phyloP scores from a whole-genome alignment of 2,113 vertebrate species.

The Tiliqua scincoides region DNA sequence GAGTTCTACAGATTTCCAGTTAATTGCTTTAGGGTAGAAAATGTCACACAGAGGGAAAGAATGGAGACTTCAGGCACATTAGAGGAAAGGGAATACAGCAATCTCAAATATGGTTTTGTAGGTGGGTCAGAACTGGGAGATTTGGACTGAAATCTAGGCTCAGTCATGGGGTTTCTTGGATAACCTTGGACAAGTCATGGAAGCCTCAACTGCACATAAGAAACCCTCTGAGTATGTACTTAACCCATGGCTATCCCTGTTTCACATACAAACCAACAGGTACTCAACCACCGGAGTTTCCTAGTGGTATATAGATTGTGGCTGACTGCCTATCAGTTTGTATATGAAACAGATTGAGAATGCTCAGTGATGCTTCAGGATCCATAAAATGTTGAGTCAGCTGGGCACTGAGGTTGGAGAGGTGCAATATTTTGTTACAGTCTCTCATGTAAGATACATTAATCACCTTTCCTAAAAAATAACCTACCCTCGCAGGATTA shows the following conservation, averaged over 20 bases:
- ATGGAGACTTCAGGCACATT: background rate
- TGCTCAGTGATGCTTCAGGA: too few species aligned
- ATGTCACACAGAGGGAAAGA: background rate
- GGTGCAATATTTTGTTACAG: too few species aligned
- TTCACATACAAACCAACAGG: too few species aligned
- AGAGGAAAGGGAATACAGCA: background rate
- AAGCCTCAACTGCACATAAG: background rate
- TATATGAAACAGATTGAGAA: too few species aligned
- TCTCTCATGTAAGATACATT: slow-evolving; percentile 17
- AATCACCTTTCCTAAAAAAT: slow-evolving; percentile 66
- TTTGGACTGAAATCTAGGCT: background rate
- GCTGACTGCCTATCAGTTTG: too few species aligned
- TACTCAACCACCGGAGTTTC: too few species aligned
- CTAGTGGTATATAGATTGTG: too few species aligned
- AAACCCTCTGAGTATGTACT: background rate
- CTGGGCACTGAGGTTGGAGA: too few species aligned
- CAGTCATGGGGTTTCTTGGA: background rate
- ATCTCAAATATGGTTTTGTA: background rate
- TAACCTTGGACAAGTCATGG: background rate
- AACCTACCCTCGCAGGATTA: slow-evolving; percentile 37
- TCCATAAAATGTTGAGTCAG: too few species aligned
- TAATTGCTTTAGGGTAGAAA: background rate
- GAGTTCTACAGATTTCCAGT: background rate
- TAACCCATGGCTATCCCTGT: too few species aligned
- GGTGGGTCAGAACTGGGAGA: background rate